Evolutionary conservation across 2,888 invertebrate genomes (phyloP).

Genomic region (Oscheius sp.): DNA sequence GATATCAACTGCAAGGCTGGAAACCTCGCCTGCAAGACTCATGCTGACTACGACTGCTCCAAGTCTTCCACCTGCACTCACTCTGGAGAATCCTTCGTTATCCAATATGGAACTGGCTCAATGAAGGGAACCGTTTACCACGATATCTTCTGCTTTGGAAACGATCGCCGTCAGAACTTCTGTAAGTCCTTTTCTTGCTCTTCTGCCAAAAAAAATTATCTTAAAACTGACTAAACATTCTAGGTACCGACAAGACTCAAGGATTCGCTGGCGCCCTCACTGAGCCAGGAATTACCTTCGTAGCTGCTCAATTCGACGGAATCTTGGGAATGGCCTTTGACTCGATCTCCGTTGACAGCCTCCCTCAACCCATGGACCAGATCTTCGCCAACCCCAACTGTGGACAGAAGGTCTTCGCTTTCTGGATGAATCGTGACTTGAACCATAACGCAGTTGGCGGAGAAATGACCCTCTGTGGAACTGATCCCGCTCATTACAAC

Average conservation of each 20-base stretch:
- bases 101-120: constrained; percentile 73
- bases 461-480: constrained; percentile 81
- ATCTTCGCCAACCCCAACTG: constrained; percentile 70
- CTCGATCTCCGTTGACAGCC: constrained; percentile 72
- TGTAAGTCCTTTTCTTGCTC: too few relatives aligned
- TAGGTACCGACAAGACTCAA: constrained; percentile 78
- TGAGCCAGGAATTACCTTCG: constrained; percentile 92
- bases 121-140: constrained; percentile 72
- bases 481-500: constrained; percentile 77
- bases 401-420: constrained; percentile 71
- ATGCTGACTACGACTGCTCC: constrained; percentile 80
- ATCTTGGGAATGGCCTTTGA: constrained; percentile 72
- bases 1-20: constrained; percentile 86
- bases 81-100: constrained; percentile 81
- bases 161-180: too few relatives aligned
- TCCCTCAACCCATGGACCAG: constrained; percentile 72
- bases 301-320: constrained; percentile 94
- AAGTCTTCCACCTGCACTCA: constrained; percentile 83
- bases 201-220: background rate
- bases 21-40: constrained; percentile 85
- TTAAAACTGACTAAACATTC: constrained; percentile 33
- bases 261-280: constrained; percentile 94
- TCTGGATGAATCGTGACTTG: constrained; percentile 70
- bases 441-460: constrained; percentile 71
- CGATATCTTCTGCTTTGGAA: constrained; percentile 71